Base-by-base conservation (phyloP, 2,797 vertebrate species). In the Serranus cabrilla region DNA sequence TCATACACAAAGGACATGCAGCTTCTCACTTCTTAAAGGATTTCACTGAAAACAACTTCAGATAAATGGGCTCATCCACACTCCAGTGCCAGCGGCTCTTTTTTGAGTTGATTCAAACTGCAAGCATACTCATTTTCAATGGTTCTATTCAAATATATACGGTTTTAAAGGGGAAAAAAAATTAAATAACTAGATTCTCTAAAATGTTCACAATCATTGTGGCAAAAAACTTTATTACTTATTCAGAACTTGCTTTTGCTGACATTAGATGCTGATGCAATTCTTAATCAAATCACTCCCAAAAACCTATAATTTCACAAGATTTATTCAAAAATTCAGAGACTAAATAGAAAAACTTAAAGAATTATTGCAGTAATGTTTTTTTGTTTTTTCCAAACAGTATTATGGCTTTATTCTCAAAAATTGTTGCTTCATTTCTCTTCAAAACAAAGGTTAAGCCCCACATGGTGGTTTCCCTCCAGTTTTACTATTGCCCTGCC, bases 1-100 rank as follows among this genome's bases (percentile, higher is more conserved):
- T 85, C 71, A 84, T 61, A 70, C 7, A 40, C 20, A 74, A 42
- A 82, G 82, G 71, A 76, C 78, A 56, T 18, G 23, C 52, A 69
- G 70, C 69, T 64, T 64, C 39, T 50, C 59, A 66, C 59, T 57
- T 67, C 49, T 60, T 37, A 54, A 71, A 76, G 40, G 10, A 65
- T 63, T 56, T 62, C 5, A 39, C 27, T 20, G 25, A 75, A 54
- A 72, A 70, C 7, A 61, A 76, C 49, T 56, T 77, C 11, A 37
- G 27, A 83, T 46, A 11, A 68, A 78, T 71, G 27, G 34, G 47
- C 21, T 17, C 18, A 54, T 55, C 46, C 20, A 23, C 17, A 51
- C 2, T 57, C 3, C 12, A 18, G 37, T 21, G 3, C 21, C 49
- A 43, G 14, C 18, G 7, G 23, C 7, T 47, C 6, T 70, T 61